phyloP scores from a whole-genome alignment of 2,113 vertebrate genomes.

The Xyliphius kryptos region DNA sequence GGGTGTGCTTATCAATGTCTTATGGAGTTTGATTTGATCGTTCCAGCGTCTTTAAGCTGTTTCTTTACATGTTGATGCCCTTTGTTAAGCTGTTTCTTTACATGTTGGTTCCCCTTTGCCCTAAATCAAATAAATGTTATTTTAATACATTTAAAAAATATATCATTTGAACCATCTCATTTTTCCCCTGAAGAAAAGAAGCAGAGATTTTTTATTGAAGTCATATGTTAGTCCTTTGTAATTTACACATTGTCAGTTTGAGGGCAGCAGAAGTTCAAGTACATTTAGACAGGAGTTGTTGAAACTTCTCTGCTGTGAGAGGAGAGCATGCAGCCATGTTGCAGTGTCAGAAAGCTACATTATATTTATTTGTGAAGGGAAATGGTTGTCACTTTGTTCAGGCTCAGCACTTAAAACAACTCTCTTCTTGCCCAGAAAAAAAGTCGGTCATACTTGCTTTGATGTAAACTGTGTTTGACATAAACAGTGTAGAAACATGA shows the following conservation, averaged over 20 bases:
- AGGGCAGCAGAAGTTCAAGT: slow-evolving; percentile 34
- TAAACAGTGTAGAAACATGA: slow-evolving; percentile 32
- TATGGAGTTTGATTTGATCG: too few relatives aligned
- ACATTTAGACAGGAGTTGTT: slow-evolving; percentile 17
- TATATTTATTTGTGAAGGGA: slow-evolving; percentile 37
- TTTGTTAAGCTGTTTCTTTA: too few relatives aligned
- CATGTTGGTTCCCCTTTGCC: too few relatives aligned
- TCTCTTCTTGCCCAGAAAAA: slow-evolving; percentile 1
- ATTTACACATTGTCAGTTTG: not conserved
- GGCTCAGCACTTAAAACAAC: slow-evolving; percentile 28
- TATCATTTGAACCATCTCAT: too few relatives aligned
- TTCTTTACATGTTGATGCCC: too few relatives aligned
- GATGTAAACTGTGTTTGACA: slow-evolving; percentile 33
- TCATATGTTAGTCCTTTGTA: not conserved
- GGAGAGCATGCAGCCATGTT: slow-evolving; percentile 8
- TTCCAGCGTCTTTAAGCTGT: too few relatives aligned
- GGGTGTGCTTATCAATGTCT: too few relatives aligned
- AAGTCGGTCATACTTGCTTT: slow-evolving; percentile 17
- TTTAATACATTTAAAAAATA: too few relatives aligned
- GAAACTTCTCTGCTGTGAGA: slow-evolving; percentile 16
- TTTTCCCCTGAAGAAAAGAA: not conserved
- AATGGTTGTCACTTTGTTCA: slow-evolving; percentile 34
- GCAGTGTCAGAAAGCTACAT: slow-evolving; percentile 5
- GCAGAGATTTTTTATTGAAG: slow-evolving; percentile 2
- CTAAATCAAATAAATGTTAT: too few relatives aligned